Percentiles rank a stretch among this genome's conserved stretches.
Evolutionary conservation across 2,113 vertebrate genomes (phyloP).

Genomic region (Callocephalon fimbriatum): DNA sequence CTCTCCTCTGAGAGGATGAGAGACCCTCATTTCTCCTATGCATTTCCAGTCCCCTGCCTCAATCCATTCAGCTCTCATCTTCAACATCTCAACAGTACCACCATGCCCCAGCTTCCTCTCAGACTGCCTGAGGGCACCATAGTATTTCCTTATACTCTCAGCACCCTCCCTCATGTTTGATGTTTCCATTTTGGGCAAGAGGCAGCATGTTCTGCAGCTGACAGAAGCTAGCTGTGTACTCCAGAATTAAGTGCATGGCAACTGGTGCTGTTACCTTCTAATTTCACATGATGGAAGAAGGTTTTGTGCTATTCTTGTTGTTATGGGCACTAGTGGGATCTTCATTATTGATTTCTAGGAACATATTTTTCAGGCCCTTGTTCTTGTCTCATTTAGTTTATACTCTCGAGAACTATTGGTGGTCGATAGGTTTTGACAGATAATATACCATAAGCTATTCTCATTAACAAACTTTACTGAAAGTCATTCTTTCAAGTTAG

Average conservation of each 20-base stretch:
- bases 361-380: neutral
- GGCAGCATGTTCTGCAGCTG: neutral
- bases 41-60: neutral
- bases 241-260: neutral
- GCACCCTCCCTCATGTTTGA: neutral
- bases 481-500: neutral
- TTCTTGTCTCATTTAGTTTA: neutral
- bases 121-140: neutral
- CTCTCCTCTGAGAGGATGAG: neutral
- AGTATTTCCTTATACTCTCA: neutral
- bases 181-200: neutral
- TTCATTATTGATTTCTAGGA: neutral
- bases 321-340: neutral
- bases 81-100: neutral
- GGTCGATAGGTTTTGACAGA: neutral
- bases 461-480: neutral
- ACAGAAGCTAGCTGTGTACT: neutral
- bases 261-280: neutral
- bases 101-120: neutral
- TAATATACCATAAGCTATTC: neutral
- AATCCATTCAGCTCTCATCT: neutral
- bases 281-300: neutral
- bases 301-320: neutral
- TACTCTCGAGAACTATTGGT: neutral
- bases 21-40: neutral